A percentile compares a stretch with the other conserved stretches of the same genome.
Evolutionary conservation across 2,113 vertebrate species (phyloP).

Genomic region (Hiodon tergisus): DNA sequence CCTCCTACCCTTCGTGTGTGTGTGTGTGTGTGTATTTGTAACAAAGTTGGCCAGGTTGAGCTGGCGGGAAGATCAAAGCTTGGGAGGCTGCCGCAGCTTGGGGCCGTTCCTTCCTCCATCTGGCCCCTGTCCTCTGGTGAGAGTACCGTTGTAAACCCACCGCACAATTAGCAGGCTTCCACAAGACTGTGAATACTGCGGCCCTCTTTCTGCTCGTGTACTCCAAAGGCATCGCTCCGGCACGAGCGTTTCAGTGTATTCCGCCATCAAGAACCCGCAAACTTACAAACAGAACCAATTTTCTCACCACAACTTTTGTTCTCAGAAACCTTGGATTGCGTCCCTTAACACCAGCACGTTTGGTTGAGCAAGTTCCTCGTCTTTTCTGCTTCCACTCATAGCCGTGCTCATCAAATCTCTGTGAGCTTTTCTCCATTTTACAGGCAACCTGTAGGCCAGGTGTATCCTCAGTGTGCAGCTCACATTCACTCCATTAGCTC

Average conservation of each 20-base stretch:
- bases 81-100: not conserved
- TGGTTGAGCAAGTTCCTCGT: too few species aligned
- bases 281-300: too few species aligned
- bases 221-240: not conserved
- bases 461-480: too few species aligned
- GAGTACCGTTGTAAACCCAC: conserved; percentile 7
- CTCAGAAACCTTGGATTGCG: too few species aligned
- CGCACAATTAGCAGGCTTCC: conserved; percentile 13
- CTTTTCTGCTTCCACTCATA: too few species aligned
- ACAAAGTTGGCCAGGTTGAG: not conserved
- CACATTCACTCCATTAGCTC: too few species aligned
- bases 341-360: too few species aligned
- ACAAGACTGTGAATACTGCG: not conserved
- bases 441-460: too few species aligned
- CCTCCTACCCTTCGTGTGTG: not conserved
- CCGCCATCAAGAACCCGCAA: too few species aligned
- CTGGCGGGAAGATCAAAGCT: conserved; percentile 11
- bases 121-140: conserved; percentile 9
- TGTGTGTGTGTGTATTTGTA: not conserved
- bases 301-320: too few species aligned
- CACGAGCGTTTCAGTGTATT: not conserved
- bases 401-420: too few species aligned
- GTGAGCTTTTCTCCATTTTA: too few species aligned
- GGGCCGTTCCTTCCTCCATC: conserved; percentile 6
- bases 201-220: not conserved